A percentile compares a stretch with the other conserved stretches of the same genome.
Evolutionary conservation across 1,140 invertebrate species (phyloP).

Genomic region (Phymorhynchus buccinoides): DNA sequence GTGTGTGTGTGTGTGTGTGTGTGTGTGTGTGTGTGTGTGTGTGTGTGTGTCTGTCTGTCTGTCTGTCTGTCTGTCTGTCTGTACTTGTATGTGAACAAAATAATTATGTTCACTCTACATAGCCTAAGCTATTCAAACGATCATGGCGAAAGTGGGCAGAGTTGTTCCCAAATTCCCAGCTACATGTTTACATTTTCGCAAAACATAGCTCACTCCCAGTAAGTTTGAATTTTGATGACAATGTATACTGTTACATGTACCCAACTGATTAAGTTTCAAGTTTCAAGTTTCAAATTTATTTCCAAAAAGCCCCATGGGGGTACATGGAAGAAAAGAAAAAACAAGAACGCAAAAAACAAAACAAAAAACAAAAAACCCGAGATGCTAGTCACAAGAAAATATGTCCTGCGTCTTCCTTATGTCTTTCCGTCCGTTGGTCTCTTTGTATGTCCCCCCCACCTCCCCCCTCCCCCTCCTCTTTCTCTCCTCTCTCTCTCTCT

Average conservation of each 20-base stretch:
- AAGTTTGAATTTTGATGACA: too few species aligned
- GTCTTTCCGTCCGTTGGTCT: not conserved
- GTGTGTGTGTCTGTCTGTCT: not conserved
- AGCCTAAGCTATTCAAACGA: too few species aligned
- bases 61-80: not conserved
- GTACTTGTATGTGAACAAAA: too few species aligned
- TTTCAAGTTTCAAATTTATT: too few species aligned
- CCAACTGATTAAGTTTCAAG: too few species aligned
- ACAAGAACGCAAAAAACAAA: not conserved
- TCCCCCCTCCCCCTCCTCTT: not conserved
- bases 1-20: not conserved
- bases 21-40: not conserved
- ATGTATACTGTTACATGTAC: too few species aligned
- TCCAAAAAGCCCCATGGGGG: too few species aligned
- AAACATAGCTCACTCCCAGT: too few species aligned
- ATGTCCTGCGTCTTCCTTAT: not conserved
- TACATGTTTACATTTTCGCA: too few species aligned
- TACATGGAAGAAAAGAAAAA: not conserved
- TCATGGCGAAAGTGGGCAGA: too few species aligned
- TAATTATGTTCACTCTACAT: too few species aligned
- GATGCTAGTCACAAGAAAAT: not conserved
- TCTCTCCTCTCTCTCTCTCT: constrained; percentile 11
- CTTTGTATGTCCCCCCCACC: not conserved
- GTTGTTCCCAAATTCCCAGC: too few species aligned
- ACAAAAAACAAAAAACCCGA: not conserved